Conservation (phyloP, 2,888 invertebrate genomes). For the Lycia hirtaria region DNA sequence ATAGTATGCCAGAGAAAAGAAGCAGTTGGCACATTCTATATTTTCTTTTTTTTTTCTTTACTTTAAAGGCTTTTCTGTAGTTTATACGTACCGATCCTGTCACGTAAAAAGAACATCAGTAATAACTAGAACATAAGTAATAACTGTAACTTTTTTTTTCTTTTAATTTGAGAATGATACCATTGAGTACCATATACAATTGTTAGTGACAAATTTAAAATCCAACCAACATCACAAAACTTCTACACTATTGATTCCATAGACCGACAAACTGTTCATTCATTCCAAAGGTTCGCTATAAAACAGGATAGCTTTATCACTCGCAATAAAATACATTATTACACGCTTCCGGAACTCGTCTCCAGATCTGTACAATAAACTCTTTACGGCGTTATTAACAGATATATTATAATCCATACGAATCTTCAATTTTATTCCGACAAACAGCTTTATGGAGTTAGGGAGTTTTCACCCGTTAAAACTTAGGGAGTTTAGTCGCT, state of each 20-base stretch:
- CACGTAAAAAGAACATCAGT: too few relatives aligned
- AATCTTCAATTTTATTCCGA: conserved; percentile 25
- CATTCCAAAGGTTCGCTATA: conserved; percentile 16
- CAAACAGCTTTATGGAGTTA: conserved; percentile 8
- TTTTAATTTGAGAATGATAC: too few relatives aligned
- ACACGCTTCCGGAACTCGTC: conserved; percentile 25
- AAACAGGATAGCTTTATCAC: conserved; percentile 29
- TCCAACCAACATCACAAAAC: neutral
- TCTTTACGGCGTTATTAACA: conserved; percentile 35
- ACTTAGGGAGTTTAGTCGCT: conserved; percentile 21
- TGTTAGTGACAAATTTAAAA: too few relatives aligned
- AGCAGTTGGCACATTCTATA: too few relatives aligned
- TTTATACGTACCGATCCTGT: too few relatives aligned
- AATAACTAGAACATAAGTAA: too few relatives aligned
- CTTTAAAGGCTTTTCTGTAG: too few relatives aligned
- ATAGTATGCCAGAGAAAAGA: too few relatives aligned
- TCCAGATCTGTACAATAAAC: conserved; percentile 31
- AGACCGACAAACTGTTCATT: conserved; percentile 4
- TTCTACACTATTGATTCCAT: neutral
- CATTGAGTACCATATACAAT: too few relatives aligned
- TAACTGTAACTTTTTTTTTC: too few relatives aligned
- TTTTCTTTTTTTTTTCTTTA: too few relatives aligned
- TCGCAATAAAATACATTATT: conserved; percentile 30
- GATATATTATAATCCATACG: conserved; percentile 24
- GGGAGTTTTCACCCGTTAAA: neutral